These are phyloP conservation scores for Luehdorfia chinensis DNA, from an alignment of 1,140 invertebrate genomes.

Conservation along the genomic window DNA sequence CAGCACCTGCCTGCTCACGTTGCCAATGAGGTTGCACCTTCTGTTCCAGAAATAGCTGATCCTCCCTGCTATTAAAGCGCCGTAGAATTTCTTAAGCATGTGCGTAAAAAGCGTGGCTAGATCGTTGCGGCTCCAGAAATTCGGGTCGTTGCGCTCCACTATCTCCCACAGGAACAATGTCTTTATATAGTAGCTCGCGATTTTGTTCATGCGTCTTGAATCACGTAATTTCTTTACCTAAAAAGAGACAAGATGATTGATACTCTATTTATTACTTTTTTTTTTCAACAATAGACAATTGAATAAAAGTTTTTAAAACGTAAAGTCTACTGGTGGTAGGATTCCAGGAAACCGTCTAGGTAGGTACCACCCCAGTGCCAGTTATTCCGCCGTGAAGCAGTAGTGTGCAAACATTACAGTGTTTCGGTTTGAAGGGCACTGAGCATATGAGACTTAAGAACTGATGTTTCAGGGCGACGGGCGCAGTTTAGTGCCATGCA, in stretches of 20 bases:
- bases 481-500: no score
- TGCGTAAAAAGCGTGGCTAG: slow-evolving; percentile 36
- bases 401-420: no score
- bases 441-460: no score
- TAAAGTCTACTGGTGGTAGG: no score
- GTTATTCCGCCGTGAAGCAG: no score
- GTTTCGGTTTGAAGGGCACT: no score
- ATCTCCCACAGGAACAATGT: slow-evolving; percentile 58
- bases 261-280: no score
- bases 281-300: no score
- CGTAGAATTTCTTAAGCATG: slow-evolving; percentile 38
- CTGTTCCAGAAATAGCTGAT: slow-evolving; percentile 57
- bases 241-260: slow-evolving; percentile 21
- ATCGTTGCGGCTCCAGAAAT: slow-evolving; percentile 36
- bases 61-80: slow-evolving; percentile 22
- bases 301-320: no score
- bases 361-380: no score
- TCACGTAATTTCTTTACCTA: slow-evolving; percentile 56
- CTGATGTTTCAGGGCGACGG: no score
- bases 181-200: slow-evolving; percentile 57
- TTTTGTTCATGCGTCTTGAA: slow-evolving; percentile 36
- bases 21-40: slow-evolving; percentile 39
- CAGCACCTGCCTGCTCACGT: slow-evolving; percentile 19
- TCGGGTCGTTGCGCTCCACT: slow-evolving; percentile 16
- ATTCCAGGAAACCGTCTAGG: no score